Conservation (phyloP, 1,140 invertebrate species). For the Eriosoma lanigerum region DNA sequence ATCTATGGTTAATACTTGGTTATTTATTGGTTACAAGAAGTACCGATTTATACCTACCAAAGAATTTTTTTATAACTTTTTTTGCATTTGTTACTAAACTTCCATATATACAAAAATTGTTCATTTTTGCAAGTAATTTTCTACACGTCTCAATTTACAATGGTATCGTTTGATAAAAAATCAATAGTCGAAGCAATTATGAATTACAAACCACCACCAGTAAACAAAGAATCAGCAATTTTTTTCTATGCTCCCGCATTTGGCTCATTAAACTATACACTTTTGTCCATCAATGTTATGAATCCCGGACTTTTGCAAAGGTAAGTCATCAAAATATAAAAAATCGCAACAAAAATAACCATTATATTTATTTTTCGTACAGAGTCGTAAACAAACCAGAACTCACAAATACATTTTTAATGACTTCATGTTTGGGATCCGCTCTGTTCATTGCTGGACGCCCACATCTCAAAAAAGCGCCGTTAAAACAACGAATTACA, state of each 20-base stretch:
- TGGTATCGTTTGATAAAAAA: not conserved
- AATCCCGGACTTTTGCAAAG: conserved; percentile 65
- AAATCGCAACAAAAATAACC: not conserved
- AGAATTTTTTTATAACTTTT: no score
- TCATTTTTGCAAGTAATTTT: not conserved
- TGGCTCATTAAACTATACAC: conserved; percentile 64
- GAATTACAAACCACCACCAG: not conserved
- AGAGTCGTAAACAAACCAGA: conserved; percentile 28
- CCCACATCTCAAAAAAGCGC: conserved; percentile 23
- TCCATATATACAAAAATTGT: not conserved
- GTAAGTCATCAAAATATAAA: conserved; percentile 55
- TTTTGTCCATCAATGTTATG: conserved; percentile 69
- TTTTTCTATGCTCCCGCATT: conserved; percentile 65
- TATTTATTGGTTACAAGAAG: no score
- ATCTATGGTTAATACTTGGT: no score
- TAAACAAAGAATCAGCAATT: not conserved
- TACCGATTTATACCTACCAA: no score
- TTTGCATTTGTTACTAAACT: no score
- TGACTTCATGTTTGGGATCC: conserved; percentile 23
- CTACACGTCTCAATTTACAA: not conserved
- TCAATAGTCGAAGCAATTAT: not conserved
- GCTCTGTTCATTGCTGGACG: conserved; percentile 10
- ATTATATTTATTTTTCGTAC: conserved; percentile 43
- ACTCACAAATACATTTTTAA: conserved; percentile 24
- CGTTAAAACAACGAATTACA: not conserved